Evolutionary conservation across 2,113 vertebrate species (phyloP).

Genomic region (Butorides virescens): DNA sequence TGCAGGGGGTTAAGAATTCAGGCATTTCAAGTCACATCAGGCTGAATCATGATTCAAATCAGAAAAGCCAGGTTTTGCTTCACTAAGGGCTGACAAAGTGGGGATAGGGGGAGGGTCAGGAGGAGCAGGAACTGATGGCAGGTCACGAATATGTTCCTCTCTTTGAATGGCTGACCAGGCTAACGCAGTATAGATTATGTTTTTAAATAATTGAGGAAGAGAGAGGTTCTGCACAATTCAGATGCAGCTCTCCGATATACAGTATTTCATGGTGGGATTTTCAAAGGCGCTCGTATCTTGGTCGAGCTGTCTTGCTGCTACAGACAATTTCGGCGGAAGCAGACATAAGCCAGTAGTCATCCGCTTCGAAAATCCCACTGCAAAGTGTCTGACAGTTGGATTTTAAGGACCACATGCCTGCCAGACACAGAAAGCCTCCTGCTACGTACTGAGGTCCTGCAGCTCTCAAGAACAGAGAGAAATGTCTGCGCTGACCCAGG

Average conservation of each 20-base stretch:
- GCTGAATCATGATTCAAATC: slow-evolving; percentile 67
- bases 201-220: not conserved
- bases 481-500: not conserved
- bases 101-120: slow-evolving; percentile 11
- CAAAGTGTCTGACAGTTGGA: not conserved
- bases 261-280: not conserved
- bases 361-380: not conserved
- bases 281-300: not conserved
- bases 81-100: slow-evolving; percentile 19
- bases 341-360: not conserved
- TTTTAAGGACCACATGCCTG: slow-evolving; percentile 34
- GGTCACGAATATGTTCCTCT: slow-evolving; percentile 26
- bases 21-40: slow-evolving; percentile 73
- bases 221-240: not conserved
- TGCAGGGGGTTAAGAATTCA: slow-evolving; percentile 58
- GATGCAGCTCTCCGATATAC: not conserved
- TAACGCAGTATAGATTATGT: not conserved
- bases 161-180: not conserved
- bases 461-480: not conserved
- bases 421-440: slow-evolving; percentile 13
- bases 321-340: not conserved
- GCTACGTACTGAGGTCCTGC: not conserved
- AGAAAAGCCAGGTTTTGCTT: slow-evolving; percentile 58
- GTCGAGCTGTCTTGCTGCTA: not conserved
- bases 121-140: not conserved